Evolutionary conservation across 2,888 invertebrate species (phyloP).

Genomic region (Patella pellucida): DNA sequence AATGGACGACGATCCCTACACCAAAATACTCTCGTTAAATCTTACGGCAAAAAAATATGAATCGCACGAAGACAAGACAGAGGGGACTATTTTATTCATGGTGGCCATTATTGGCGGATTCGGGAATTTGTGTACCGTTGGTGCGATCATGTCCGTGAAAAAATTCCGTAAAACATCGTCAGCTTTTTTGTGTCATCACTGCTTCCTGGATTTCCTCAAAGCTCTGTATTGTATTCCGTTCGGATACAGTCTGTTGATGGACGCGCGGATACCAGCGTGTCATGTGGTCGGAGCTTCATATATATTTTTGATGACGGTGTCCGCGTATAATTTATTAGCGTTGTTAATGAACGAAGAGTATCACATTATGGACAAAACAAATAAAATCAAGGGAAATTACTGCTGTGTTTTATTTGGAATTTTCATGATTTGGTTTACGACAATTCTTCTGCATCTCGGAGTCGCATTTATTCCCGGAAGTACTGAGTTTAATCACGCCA

Average conservation of each 20-base stretch:
- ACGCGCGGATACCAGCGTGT: slow-evolving; percentile 73
- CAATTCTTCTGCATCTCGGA: slow-evolving; percentile 90
- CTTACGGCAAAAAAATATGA: not conserved
- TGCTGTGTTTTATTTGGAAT: slow-evolving; percentile 88
- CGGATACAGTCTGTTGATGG: slow-evolving; percentile 56
- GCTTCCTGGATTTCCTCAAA: slow-evolving; percentile 65
- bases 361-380: slow-evolving; percentile 53
- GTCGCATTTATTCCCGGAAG: slow-evolving; percentile 69
- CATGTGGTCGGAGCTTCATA: slow-evolving; percentile 90
- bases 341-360: slow-evolving; percentile 69
- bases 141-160: slow-evolving; percentile 48
- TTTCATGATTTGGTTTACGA: slow-evolving; percentile 94
- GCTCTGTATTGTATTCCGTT: slow-evolving; percentile 65
- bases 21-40: not conserved
- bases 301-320: slow-evolving; percentile 87
- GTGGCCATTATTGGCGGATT: slow-evolving; percentile 57
- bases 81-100: slow-evolving; percentile 52
- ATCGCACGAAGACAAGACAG: slow-evolving; percentile 28
- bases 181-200: slow-evolving; percentile 67
- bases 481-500: slow-evolving; percentile 75
- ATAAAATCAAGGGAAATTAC: slow-evolving; percentile 54
- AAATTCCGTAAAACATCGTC: slow-evolving; percentile 60
- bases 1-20: too few relatives aligned
- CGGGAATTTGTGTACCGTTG: slow-evolving; percentile 55
- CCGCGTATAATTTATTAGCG: slow-evolving; percentile 88